Evolutionary conservation across 2,797 vertebrate species (phyloP), one percentile per base, ranked within the genome.

Genomic region (Macrochelys suwanniensis): DNA sequence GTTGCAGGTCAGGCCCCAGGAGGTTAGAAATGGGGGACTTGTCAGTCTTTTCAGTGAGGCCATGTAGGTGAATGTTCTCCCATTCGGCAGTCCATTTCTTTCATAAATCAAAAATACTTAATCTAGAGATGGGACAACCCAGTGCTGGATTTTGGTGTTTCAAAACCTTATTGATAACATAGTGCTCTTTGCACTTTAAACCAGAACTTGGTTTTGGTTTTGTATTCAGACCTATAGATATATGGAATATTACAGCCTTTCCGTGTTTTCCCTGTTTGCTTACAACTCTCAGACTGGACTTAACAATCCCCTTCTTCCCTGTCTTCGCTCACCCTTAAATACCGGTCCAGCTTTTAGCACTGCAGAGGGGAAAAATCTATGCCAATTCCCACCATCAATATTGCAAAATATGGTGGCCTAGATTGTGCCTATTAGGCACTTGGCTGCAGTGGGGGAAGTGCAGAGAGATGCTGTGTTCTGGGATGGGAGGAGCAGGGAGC

Each of bases 101-200:
- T 95, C 94, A 87, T 95, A 84, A 92, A 94, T 92, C 0, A 2
- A 91, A 96, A 97, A 96, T 93, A 92, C 94, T 96, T 92, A 50
- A 84, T 95, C 88, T 85, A 76, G 49, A 78, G 88, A 88, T 87
- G 83, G 82, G 45, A 89, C 91, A 96, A 37, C 47, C 95, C 90
- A 81, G 71, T 87, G 59, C 93, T 95, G 92, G 6, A 28, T 96
- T 94, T 92, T 37, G 37, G n/a, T 10, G 65, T 23, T 71, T 42
- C 65, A 37, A 71, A 71, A 23, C n/a, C n/a, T 71, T 37, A 71
- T 42, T 71, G 37, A 19, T 71, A 42, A 37, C 7, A 68, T 10
- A 88, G 83, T 90, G 91, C 90, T 92, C 91, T 90, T 78, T 85
- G 84, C 90, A 91, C 57, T n/a, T 51, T 76, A 53, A 86, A 93